Conservation (phyloP, 2,113 vertebrate genomes). For the Turdus rufiventris region DNA sequence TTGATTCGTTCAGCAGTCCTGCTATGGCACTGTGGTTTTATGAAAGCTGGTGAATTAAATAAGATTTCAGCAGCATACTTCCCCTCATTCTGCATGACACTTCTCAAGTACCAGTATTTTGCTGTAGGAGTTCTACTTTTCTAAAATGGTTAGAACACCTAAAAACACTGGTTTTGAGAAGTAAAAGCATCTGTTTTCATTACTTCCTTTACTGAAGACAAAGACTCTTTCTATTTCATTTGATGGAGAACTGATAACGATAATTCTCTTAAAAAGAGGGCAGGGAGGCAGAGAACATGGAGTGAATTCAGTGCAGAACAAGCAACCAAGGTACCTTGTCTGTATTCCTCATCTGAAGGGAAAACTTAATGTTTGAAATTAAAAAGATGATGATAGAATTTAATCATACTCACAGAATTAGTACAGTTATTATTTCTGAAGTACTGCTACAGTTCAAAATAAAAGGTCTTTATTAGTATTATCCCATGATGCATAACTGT, state of each 20-base stretch:
- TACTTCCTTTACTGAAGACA: not conserved
- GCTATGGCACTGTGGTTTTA: not conserved
- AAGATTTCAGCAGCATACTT: not conserved
- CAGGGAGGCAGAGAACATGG: not conserved
- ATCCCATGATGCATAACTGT: not conserved
- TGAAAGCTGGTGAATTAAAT: not conserved
- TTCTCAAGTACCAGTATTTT: not conserved
- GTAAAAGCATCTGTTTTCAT: not conserved
- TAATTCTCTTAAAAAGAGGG: not conserved
- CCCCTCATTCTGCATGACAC: not conserved
- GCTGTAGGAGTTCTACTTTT: not conserved
- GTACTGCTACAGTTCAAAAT: not conserved
- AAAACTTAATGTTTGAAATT: not conserved
- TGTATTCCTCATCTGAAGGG: not conserved
- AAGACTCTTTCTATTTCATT: not conserved
- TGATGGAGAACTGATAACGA: not conserved
- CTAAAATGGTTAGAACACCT: not conserved
- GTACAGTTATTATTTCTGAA: not conserved
- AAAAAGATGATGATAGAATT: not conserved
- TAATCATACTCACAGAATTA: not conserved
- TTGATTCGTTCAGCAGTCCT: conserved; percentile 37
- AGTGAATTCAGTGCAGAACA: not conserved
- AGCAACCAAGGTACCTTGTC: not conserved
- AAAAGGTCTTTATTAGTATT: not conserved
- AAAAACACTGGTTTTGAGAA: not conserved